phyloP scores from a whole-genome alignment of 2,113 vertebrate genomes.

The Tamias sibiricus region DNA sequence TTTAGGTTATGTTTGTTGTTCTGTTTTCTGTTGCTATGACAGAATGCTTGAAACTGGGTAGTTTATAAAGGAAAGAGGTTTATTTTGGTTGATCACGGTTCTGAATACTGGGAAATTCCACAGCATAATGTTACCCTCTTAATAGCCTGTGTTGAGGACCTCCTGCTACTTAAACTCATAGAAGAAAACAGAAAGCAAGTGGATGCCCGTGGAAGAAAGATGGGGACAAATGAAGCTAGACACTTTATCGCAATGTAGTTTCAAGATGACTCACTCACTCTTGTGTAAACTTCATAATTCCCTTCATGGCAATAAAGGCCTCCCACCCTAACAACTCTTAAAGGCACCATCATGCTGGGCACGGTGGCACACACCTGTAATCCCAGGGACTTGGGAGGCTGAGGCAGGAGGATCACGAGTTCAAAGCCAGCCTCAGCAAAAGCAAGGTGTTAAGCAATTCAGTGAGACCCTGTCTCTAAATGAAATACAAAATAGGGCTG shows the following conservation, averaged over 20 bases:
- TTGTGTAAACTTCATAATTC: fast-evolving
- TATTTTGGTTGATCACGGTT: background rate
- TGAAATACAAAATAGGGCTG: too few relatives aligned
- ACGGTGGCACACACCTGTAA: too few relatives aligned
- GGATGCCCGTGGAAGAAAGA: background rate
- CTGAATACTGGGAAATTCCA: background rate
- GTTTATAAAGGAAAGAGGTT: background rate
- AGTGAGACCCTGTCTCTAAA: too few relatives aligned
- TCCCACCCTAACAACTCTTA: background rate
- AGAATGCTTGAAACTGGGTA: background rate
- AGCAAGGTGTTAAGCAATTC: too few relatives aligned
- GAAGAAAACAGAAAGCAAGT: background rate
- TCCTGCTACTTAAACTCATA: background rate
- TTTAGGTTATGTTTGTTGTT: background rate
- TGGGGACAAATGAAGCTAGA: background rate
- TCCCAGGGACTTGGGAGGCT: too few relatives aligned
- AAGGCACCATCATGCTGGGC: background rate
- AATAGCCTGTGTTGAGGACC: background rate
- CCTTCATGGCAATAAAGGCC: fast-evolving
- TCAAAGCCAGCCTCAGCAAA: too few relatives aligned
- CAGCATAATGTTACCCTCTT: background rate
- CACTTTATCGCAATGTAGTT: background rate
- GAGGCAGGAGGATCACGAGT: too few relatives aligned
- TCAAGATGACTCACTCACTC: background rate
- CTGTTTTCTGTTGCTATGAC: background rate